Evolutionary conservation across 2,888 invertebrate genomes (phyloP).

Genomic region (Galeopsomyia nigrocyanea): DNA sequence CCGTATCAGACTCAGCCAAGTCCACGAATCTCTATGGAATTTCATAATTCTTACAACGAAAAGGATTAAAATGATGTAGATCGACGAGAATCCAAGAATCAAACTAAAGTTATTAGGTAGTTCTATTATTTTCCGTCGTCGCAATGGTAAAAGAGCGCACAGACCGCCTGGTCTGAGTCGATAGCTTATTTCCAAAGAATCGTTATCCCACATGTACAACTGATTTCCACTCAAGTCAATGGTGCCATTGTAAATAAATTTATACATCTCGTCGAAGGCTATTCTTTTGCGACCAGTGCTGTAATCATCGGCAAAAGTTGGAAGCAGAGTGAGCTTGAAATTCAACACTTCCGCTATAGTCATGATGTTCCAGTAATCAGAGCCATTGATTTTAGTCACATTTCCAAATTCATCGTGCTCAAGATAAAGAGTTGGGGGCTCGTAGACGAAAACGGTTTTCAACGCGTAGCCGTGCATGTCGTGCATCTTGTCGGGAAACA

Average conservation of each 20-base stretch:
- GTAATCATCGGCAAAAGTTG: conserved; percentile 7
- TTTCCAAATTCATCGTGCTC: conserved; percentile 20
- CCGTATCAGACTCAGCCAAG: no score
- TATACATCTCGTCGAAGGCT: background rate
- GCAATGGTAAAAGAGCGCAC: conserved; percentile 13
- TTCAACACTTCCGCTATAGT: conserved; percentile 44
- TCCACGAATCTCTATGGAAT: no score
- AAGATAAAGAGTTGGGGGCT: conserved; percentile 32
- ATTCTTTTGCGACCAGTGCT: background rate
- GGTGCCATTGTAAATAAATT: conserved; percentile 6
- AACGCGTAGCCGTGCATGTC: conserved; percentile 50
- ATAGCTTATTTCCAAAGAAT: conserved; percentile 13
- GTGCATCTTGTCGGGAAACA: conserved; percentile 50
- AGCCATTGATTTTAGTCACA: conserved; percentile 7
- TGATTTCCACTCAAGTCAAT: conserved; percentile 41
- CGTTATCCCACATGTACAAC: conserved; percentile 31
- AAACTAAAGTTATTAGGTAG: no score
- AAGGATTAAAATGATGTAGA: no score
- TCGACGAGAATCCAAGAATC: no score
- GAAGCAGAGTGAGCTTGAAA: conserved; percentile 32
- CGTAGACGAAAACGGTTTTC: conserved; percentile 1
- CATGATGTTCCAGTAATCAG: conserved; percentile 33
- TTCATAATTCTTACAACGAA: no score
- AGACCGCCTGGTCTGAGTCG: background rate
- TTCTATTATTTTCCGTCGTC: no score